Evolutionary conservation across 2,888 invertebrate genomes (phyloP).

Genomic region (Lydus trimaculatus): DNA sequence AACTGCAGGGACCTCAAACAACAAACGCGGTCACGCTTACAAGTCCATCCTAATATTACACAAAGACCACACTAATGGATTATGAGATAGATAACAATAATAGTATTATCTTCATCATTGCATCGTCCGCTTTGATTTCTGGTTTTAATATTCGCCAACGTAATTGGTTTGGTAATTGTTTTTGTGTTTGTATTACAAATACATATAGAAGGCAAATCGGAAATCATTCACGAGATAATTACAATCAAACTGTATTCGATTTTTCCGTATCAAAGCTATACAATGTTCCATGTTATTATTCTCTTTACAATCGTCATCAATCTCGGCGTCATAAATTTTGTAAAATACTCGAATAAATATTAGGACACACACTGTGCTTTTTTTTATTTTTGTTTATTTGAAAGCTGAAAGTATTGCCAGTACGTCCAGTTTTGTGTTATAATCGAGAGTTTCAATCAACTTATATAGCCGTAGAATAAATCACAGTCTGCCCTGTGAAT

Average conservation of each 20-base stretch:
- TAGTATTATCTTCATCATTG: constrained; percentile 56
- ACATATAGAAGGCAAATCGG: constrained; percentile 43
- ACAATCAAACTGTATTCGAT: background rate
- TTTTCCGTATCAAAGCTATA: background rate
- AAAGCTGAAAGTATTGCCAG: background rate
- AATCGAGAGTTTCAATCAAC: constrained; percentile 33
- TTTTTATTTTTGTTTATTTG: background rate
- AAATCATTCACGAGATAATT: constrained; percentile 36
- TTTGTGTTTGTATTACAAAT: constrained; percentile 44
- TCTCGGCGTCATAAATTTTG: background rate
- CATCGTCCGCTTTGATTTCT: constrained; percentile 56
- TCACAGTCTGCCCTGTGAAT: constrained; percentile 27
- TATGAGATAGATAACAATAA: constrained; percentile 52
- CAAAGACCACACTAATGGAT: constrained; percentile 53
- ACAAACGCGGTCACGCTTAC: constrained; percentile 48
- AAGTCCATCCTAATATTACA: constrained; percentile 42
- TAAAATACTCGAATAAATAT: background rate
- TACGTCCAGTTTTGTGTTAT: constrained; percentile 4
- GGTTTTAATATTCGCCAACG: constrained; percentile 55
- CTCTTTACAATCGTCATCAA: background rate
- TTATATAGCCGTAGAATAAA: constrained; percentile 30
- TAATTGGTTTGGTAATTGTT: constrained; percentile 57
- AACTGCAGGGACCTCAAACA: constrained; percentile 39
- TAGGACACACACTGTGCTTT: background rate
- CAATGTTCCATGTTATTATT: background rate